phyloP scores from a whole-genome alignment of 2,888 invertebrate genomes.

The Drosophila antonietae region DNA sequence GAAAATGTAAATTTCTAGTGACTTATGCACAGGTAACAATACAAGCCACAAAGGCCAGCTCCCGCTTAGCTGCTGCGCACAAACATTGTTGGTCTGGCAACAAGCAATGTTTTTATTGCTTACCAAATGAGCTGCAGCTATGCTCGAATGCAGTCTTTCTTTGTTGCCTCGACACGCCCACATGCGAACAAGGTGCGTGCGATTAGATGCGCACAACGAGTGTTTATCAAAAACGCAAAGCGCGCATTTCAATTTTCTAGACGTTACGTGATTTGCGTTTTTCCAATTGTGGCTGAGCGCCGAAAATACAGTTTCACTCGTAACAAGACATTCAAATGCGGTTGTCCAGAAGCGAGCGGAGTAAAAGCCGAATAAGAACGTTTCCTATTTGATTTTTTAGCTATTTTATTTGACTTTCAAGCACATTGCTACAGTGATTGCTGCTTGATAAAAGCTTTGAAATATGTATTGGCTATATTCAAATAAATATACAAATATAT shows the following conservation, averaged over 20 bases:
- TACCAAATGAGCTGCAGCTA: conserved; percentile 69
- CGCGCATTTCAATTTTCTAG: conserved; percentile 70
- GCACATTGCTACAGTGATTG: conserved; percentile 46
- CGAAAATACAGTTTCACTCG: conserved; percentile 60
- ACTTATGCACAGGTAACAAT: conserved; percentile 58
- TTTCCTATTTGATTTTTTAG: conserved; percentile 59
- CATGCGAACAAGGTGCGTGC: conserved; percentile 14
- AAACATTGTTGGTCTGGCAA: conserved; percentile 65
- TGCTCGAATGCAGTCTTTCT: conserved; percentile 52
- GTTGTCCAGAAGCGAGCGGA: conserved; percentile 41
- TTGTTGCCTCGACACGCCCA: conserved; percentile 17
- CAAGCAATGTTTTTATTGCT: conserved; percentile 73
- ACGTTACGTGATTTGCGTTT: conserved; percentile 80
- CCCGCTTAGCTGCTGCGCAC: conserved; percentile 16
- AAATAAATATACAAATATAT: not conserved
- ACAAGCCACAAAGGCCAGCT: conserved; percentile 35
- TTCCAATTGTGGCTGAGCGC: conserved; percentile 67
- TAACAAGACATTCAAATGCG: conserved; percentile 50
- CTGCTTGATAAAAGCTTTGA: not conserved
- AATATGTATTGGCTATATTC: not conserved
- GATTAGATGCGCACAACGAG: conserved; percentile 53
- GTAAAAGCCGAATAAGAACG: not conserved
- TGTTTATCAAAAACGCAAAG: conserved; percentile 55
- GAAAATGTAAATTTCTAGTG: conserved; percentile 70
- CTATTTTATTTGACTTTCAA: conserved; percentile 65